Conservation (phyloP, 2,888 invertebrate genomes). For the Plebejus anna region DNA sequence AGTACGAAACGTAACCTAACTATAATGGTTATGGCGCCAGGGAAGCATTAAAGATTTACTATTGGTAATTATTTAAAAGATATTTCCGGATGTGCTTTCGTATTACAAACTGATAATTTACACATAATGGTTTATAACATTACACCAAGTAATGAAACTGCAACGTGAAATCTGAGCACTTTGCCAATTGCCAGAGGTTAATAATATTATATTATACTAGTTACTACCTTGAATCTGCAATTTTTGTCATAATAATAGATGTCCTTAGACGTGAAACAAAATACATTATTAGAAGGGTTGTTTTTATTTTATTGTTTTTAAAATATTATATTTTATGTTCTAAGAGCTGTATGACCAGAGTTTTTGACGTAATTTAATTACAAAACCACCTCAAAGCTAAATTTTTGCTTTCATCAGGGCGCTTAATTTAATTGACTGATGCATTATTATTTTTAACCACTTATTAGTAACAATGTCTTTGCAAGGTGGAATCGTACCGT, state of each 20-base stretch:
- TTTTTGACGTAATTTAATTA: no score
- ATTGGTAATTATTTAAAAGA: conserved; percentile 51
- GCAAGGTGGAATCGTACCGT: neutral
- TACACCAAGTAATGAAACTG: neutral
- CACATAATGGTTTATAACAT: neutral
- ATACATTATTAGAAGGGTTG: no score
- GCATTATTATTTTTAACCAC: neutral
- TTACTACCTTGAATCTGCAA: no score
- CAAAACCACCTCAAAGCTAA: no score
- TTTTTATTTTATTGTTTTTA: no score
- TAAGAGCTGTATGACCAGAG: no score
- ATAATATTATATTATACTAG: no score
- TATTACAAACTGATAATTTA: conserved; percentile 1
- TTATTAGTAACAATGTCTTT: neutral
- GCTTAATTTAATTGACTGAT: no score
- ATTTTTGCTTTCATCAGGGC: no score
- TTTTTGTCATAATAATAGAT: no score
- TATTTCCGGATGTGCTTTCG: conserved; percentile 28
- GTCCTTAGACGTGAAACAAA: no score
- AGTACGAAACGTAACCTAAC: conserved; percentile 48
- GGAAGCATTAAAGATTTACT: conserved; percentile 58
- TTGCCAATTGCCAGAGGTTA: neutral
- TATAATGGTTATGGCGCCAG: conserved; percentile 66
- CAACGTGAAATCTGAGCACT: neutral
- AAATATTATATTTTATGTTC: no score